Conservation (phyloP, 2,888 invertebrate genomes). For the Mythimna loreyi region DNA sequence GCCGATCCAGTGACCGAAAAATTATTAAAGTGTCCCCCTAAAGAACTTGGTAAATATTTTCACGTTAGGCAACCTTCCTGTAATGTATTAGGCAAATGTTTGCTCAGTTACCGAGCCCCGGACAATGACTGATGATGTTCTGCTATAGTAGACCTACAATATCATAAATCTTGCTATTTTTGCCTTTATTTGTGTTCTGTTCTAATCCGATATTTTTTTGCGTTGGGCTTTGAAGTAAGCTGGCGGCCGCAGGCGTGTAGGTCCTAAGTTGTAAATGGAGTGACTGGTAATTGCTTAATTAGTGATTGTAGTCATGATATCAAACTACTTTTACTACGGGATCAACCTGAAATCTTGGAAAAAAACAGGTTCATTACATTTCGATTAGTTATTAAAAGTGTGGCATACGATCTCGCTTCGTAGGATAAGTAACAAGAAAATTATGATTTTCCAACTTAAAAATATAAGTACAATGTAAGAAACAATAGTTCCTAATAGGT, state of each 20-base stretch:
- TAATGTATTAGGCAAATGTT: conserved; percentile 72
- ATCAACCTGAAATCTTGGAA: too few species aligned
- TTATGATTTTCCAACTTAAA: too few species aligned
- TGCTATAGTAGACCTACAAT: conserved; percentile 39
- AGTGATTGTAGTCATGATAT: too few species aligned
- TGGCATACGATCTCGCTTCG: too few species aligned
- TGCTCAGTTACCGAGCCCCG: conserved; percentile 52
- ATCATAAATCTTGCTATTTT: conserved; percentile 69
- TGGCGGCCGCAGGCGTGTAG: neutral
- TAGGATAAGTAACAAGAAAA: too few species aligned
- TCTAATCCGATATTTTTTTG: conserved; percentile 75
- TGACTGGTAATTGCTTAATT: neutral
- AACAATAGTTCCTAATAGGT: too few species aligned
- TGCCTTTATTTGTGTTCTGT: conserved; percentile 56
- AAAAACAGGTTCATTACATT: too few species aligned
- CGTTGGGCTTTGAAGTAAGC: conserved; percentile 35
- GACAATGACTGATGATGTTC: conserved; percentile 66
- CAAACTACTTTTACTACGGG: too few species aligned
- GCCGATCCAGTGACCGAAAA: conserved; percentile 49
- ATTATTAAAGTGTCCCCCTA: conserved; percentile 47
- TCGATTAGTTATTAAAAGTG: too few species aligned
- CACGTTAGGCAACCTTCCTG: conserved; percentile 31
- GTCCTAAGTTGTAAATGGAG: too few species aligned
- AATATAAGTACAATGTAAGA: too few species aligned
- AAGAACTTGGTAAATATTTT: conserved; percentile 60